Conservation (phyloP, 2,113 vertebrate genomes). For the Amia ocellicauda region DNA sequence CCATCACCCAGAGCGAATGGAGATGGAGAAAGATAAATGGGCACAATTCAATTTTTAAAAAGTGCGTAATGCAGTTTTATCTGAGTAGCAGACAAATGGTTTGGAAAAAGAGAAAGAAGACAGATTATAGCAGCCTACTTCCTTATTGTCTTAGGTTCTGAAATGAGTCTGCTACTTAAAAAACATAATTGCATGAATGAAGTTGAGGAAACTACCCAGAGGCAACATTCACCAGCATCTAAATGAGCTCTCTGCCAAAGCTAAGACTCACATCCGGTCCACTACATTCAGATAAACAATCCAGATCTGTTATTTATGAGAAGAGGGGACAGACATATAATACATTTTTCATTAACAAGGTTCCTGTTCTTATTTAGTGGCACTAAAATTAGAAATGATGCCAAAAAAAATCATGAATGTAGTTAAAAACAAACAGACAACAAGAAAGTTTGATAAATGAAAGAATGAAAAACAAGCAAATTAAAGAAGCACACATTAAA, state of each 20-base stretch:
- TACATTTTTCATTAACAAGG: too few species aligned
- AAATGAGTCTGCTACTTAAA: slow-evolving; percentile 37
- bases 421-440: too few species aligned
- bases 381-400: too few species aligned
- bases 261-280: too few species aligned
- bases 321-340: too few species aligned
- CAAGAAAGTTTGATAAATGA: too few species aligned
- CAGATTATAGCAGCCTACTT: slow-evolving; percentile 58
- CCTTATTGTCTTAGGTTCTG: slow-evolving; percentile 43
- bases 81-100: slow-evolving; percentile 57
- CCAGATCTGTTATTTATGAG: too few species aligned
- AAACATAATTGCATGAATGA: slow-evolving; percentile 55
- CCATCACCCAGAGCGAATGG: slow-evolving; percentile 33
- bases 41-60: slow-evolving; percentile 57
- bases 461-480: too few species aligned
- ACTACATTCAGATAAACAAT: too few species aligned
- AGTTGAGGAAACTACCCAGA: slow-evolving; percentile 39
- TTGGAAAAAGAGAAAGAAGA: slow-evolving; percentile 45
- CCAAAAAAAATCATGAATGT: too few species aligned
- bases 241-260: slow-evolving; percentile 32
- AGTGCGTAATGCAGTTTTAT: slow-evolving; percentile 56
- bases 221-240: slow-evolving; percentile 37
- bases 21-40: slow-evolving; percentile 49
- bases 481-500: too few species aligned
- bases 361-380: too few species aligned